Conservation (phyloP, 1,140 invertebrate genomes). For the Propsilocerus akamusi region DNA sequence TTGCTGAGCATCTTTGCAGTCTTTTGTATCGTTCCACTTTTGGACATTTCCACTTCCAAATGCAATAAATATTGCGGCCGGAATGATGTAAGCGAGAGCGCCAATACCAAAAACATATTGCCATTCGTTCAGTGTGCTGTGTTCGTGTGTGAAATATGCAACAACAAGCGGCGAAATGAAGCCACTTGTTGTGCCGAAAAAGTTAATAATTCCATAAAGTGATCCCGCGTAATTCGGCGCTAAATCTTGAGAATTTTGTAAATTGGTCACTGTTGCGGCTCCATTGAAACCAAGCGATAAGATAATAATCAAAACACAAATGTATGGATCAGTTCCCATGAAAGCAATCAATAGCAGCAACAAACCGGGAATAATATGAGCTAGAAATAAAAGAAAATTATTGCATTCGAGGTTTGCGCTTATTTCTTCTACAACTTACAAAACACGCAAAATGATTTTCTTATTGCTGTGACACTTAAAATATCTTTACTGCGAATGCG, state of each 20-base stretch:
- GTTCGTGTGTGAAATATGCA: conserved; percentile 34
- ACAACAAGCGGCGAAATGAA: conserved; percentile 45
- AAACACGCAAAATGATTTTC: conserved; percentile 49
- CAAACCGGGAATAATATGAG: conserved; percentile 43
- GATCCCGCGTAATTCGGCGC: conserved; percentile 53
- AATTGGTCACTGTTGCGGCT: conserved; percentile 54
- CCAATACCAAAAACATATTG: conserved; percentile 50
- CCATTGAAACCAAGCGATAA: conserved; percentile 56
- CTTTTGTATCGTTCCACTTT: conserved; percentile 28
- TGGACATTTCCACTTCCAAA: conserved; percentile 39
- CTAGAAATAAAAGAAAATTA: conserved; percentile 22
- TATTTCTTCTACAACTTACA: conserved; percentile 28
- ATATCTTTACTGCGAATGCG: conserved; percentile 33
- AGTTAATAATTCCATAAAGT: conserved; percentile 46
- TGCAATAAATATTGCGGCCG: conserved; percentile 38
- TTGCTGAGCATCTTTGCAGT: background rate
- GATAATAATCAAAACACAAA: conserved; percentile 39
- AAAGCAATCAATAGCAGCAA: conserved; percentile 38
- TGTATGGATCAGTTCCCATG: conserved; percentile 34
- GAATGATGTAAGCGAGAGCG: conserved; percentile 37
- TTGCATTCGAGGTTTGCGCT: background rate
- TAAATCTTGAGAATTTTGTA: conserved; percentile 65
- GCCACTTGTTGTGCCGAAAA: conserved; percentile 41
- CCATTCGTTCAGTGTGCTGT: conserved; percentile 54
- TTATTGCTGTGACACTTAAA: conserved; percentile 36